Conservation (phyloP, 2,797 vertebrate genomes). For the Champsocephalus gunnari region DNA sequence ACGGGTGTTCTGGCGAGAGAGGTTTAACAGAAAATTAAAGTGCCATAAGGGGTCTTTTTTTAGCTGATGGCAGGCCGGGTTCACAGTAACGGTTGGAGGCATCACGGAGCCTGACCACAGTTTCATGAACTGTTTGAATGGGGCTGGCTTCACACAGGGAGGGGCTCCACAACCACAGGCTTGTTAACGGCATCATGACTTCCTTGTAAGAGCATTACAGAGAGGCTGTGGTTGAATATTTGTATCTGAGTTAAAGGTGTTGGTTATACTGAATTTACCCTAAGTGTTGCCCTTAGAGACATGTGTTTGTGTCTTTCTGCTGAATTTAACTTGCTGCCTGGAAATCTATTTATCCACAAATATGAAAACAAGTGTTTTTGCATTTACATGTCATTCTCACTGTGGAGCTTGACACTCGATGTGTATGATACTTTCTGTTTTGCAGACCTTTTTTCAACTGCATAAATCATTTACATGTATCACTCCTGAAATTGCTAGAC, state of each 20-base stretch:
- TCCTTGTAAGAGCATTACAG: slow-evolving; percentile 11
- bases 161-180: slow-evolving; percentile 49
- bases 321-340: neutral
- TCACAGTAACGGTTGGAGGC: slow-evolving; percentile 69
- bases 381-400: neutral
- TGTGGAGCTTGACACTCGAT: neutral
- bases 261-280: neutral
- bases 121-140: slow-evolving; percentile 29
- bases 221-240: slow-evolving; percentile 6
- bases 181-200: slow-evolving; percentile 40
- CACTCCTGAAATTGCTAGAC: neutral
- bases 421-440: neutral
- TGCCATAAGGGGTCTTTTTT: slow-evolving; percentile 76
- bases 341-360: neutral
- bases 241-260: slow-evolving; percentile 12
- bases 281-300: neutral
- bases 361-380: neutral
- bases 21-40: slow-evolving; percentile 75
- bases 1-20: slow-evolving; percentile 21
- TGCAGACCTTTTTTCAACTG: neutral
- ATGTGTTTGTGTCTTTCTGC: neutral
- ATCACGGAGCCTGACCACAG: slow-evolving; percentile 51
- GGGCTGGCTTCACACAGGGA: slow-evolving; percentile 50
- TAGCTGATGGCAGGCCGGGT: slow-evolving; percentile 57
- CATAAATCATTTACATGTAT: neutral